Evolutionary conservation across 2,797 vertebrate genomes (phyloP), one percentile per base, ranked within the genome.

Genomic region (Mormyrus proboscirostris): DNA sequence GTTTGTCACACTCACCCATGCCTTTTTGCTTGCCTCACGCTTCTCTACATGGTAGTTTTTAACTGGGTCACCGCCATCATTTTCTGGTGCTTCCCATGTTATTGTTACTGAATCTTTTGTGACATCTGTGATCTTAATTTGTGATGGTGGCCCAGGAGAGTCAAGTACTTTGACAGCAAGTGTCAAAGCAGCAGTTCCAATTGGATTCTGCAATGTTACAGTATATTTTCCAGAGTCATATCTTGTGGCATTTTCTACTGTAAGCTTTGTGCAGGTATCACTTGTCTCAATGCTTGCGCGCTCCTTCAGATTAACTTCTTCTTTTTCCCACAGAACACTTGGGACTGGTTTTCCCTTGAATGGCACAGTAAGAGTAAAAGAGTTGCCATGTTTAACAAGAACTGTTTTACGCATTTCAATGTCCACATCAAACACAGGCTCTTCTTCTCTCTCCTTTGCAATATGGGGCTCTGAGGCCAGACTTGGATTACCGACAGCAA

Each of bases 1-100:
- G 92, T 95, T 99, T 88, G 98, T 99, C 89, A 99, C 97, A 29
- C 95, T 96, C n/a, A 99, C 97, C 99, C 99, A 99, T 0, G 99
- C 97, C 94, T 99, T 99, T 94, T 98, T 99, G 94, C 98, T 99
- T 91, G 99, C 98, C 93, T 99, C 99, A 90, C 97, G 97, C 93
- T 99, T 99, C 94, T 99, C 98, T 94, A 99, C 96, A 89, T 99
- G 96, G 88, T 99, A 99, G 90, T 97, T 98, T 93, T 98, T 99
- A 59, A 99, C 97, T 88, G 96, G 94, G 92, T 98, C 98, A 86
- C 98, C 98, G n/a, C 99, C 99, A 91, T 99, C 97, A 88, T 98
- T 99, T 92, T 98, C 98, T 91, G 99, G 98, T 92, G 95, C 95
- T 91, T 98, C 97, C 99, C 99, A 99, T 57, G 94, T 95, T 62